Percentiles rank a stretch among this genome's conserved stretches.
Evolutionary conservation across 2,888 invertebrate species (phyloP).

Genomic region (Cynaeus angustus): DNA sequence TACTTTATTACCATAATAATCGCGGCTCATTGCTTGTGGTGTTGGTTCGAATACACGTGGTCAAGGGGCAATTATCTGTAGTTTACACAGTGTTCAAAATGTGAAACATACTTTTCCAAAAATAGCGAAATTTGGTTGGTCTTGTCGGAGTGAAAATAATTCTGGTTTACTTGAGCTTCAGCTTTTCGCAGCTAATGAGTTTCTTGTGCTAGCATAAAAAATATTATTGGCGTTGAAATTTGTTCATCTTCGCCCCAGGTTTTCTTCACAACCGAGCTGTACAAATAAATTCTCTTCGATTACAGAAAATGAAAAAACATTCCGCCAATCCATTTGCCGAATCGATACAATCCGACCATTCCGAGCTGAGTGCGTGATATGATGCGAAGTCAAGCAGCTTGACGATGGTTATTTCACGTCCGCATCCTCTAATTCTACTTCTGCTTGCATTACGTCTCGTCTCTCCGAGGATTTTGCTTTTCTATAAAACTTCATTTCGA

Average conservation of each 20-base stretch:
- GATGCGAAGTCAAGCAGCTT: conserved; percentile 47
- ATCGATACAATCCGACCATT: conserved; percentile 31
- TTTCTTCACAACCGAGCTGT: conserved; percentile 13
- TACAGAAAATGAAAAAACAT: conserved; percentile 36
- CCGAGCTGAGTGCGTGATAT: conserved; percentile 30
- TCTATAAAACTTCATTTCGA: conserved; percentile 27
- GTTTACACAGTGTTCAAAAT: too few relatives aligned
- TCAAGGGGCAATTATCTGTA: too few relatives aligned
- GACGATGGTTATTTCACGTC: conserved; percentile 37
- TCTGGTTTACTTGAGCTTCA: background rate
- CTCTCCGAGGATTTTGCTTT: conserved; percentile 30
- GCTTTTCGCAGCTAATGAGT: background rate
- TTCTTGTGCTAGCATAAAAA: background rate
- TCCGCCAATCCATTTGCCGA: conserved; percentile 25
- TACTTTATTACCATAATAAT: too few relatives aligned
- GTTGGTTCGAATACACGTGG: too few relatives aligned
- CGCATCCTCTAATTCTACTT: conserved; percentile 46
- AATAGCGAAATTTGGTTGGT: too few relatives aligned
- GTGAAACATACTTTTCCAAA: too few relatives aligned
- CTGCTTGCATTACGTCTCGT: conserved; percentile 54
- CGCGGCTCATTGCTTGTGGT: too few relatives aligned
- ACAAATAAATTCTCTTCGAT: conserved; percentile 33
- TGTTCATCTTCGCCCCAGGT: conserved; percentile 5
- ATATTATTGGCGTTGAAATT: conserved; percentile 5
- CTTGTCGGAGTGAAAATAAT: background rate